Evolutionary conservation across 2,888 invertebrate genomes (phyloP).

Genomic region (Oligia latruncula): DNA sequence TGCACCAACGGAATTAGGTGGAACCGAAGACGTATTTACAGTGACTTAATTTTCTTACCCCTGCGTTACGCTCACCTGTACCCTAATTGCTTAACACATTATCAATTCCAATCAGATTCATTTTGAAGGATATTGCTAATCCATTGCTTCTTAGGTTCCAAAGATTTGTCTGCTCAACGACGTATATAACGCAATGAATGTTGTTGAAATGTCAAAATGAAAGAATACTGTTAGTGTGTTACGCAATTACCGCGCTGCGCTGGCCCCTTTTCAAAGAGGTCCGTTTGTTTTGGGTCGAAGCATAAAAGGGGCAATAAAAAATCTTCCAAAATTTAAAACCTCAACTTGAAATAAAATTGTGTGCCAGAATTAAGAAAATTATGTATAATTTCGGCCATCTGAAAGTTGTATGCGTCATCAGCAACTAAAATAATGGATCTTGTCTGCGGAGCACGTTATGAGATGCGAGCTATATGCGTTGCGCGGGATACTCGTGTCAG

Average conservation of each 20-base stretch:
- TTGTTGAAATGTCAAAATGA: not conserved
- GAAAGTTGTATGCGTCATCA: not conserved
- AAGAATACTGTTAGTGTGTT: not conserved
- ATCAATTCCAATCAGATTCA: not conserved
- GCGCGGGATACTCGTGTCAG: not conserved
- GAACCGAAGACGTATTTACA: not conserved
- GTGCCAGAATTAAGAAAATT: not conserved
- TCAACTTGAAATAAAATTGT: not conserved
- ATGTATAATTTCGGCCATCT: not conserved
- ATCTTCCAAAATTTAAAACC: not conserved
- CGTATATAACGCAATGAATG: not conserved
- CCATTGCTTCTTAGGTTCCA: not conserved
- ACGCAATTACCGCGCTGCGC: not conserved
- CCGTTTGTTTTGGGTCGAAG: not conserved
- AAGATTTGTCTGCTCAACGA: not conserved
- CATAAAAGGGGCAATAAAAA: not conserved
- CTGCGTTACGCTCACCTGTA: not conserved
- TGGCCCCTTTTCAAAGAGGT: not conserved
- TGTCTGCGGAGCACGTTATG: not conserved
- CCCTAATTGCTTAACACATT: not conserved
- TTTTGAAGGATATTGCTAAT: not conserved
- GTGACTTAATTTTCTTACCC: not conserved
- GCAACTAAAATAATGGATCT: not conserved
- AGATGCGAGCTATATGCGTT: not conserved
- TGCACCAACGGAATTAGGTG: not conserved